Evolutionary conservation across 2,113 vertebrate genomes (phyloP), one percentile per base, ranked within the genome.

Genomic region (Agapornis roseicollis): DNA sequence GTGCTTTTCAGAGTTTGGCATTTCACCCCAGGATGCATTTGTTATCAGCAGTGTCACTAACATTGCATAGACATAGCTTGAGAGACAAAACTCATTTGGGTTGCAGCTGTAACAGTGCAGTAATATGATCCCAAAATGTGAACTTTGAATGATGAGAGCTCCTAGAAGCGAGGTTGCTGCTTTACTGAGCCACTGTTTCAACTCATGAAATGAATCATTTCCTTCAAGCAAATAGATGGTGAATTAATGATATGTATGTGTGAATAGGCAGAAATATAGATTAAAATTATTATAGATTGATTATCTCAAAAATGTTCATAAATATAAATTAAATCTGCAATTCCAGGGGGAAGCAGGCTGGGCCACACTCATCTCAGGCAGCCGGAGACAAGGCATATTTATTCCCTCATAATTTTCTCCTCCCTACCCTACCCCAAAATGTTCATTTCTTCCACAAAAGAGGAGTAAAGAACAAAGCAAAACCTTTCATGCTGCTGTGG

Each of bases 221-320:
- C 76, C 76, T 85, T 84, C 65, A 72, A 85, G 85, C 27, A 94
- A 58, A 86, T 9, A 63, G 88, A 87, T 72, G 56, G 63, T 42
- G 72, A 81, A 80, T 70, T 86, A 78, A 78, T 91, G 70, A 22
- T 33, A 42, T 44, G 66, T 86, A 29, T 39, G 25, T 66, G 69
- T 78, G 92, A 76, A 82, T 7, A 90, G 66, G 63, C 63, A 91
- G 90, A 82, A 86, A 85, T 85, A 77, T n/a, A 80, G 63, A 69
- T 86, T 72, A 52, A 91, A 77, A 88, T 70, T 91, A 73, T 82
- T 90, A 61, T 4, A 37, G 56, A 89, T 91, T 85, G 56, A 89
- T 91, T 85, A 79, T 95, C 82, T 95, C 58, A 2, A 41, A 52
- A 49, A 69, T 76, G 63, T 91, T 93, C 74, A 94, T 91, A 96